phyloP scores from a whole-genome alignment of 2,113 vertebrate genomes.

The Rhynchomys soricoides region DNA sequence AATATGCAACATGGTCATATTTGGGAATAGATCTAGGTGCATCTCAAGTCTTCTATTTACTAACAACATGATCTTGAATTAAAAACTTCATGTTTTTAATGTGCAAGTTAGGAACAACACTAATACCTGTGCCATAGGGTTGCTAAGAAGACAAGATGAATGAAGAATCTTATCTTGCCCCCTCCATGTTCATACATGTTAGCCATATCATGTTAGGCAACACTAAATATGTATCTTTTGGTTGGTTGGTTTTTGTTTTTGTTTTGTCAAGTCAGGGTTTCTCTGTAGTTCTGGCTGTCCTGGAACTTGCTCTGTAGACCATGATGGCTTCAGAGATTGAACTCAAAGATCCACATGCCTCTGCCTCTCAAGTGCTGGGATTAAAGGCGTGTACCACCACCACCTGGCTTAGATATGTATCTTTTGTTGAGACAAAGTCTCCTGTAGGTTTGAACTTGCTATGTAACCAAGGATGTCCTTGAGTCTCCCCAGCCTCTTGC shows the following conservation, averaged over 20 bases:
- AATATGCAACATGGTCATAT: background rate
- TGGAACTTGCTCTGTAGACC: background rate
- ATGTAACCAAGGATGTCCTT: background rate
- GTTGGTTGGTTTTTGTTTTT: background rate
- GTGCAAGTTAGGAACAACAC: conserved; percentile 2
- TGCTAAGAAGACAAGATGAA: background rate
- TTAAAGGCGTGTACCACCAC: too few species aligned
- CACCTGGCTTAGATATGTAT: background rate
- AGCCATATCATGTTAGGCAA: background rate
- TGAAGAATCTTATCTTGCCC: background rate
- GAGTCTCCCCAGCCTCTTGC: background rate
- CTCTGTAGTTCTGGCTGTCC: background rate
- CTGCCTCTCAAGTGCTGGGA: too few species aligned
- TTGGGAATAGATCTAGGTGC: background rate
- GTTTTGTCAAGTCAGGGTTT: background rate
- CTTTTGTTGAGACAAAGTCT: background rate
- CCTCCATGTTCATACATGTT: fast-evolving
- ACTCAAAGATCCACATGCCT: too few species aligned
- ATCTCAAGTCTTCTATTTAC: background rate
- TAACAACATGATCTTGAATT: background rate
- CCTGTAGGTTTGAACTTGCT: background rate
- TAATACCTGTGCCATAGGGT: background rate
- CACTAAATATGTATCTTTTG: background rate
- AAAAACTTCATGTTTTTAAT: background rate
- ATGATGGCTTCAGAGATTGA: too few species aligned